Base-by-base conservation (phyloP, 2,888 invertebrate genomes). In the Epinotia nisella region DNA sequence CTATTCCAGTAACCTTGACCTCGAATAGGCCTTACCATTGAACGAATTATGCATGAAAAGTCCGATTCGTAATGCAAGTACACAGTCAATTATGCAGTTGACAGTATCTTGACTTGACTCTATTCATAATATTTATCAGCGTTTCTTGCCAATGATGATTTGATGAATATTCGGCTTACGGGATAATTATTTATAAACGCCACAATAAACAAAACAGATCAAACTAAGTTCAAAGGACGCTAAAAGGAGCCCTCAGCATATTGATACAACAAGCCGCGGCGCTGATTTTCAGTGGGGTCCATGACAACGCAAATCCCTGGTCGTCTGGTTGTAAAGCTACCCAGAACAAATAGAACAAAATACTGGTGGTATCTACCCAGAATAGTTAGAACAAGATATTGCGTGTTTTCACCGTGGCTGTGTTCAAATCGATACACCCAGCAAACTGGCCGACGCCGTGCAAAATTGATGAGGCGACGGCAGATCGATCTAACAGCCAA, bases 401-500 rank as follows among this genome's bases (percentile, higher is more conserved):
- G 49, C 29, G 51, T 35, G 1, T 29, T 35, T 51, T 51, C 3
- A 51, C 15, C 5, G 29, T 29, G 64, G 49, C 0, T 13, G n/a
- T 24, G 29, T 10, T 53, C 3, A 19, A 51, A 65, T 65, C 65
- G 65, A 65, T 65, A 65, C n/a, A 49, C 39, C 53, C 17, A 53
- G 64, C 19, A 64, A 64, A 51, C 29, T n/a, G 61, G 62, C 39
- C 58, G 29, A 7, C 15, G 49, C 53, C 21, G 61, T 65, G 17
- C 65, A 65, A 55, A 65, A 65, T 65, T 39, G 39, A 65, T 65
- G 65, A 65, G 53, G 24, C 61, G 15, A 11, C 15, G 58, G 24
- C 35, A 65, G 35, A 65, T 65, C 65, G 65, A 65, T 65, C 65
- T 53, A 39, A 35, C 53, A 55, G 53, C 35, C 65, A 65, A 65